Conservation (phyloP, 1,140 invertebrate genomes). For the Proales similis region DNA sequence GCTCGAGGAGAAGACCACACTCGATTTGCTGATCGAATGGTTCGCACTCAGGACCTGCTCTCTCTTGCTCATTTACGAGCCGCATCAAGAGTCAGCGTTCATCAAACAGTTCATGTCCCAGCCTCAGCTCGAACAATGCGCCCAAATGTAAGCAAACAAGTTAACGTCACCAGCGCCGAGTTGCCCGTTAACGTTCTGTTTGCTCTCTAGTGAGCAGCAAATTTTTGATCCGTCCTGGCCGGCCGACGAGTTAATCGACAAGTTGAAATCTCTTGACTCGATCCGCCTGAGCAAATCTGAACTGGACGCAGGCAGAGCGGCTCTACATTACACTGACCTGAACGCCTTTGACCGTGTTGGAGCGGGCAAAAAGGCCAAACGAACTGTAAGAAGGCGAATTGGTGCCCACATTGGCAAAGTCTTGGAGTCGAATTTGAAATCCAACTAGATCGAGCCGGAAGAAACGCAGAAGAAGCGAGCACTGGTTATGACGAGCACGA, state of each 20-base stretch:
- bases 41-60: constrained; percentile 7
- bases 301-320: neutral
- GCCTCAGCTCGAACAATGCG: neutral
- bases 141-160: neutral
- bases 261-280: too few species aligned
- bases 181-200: neutral
- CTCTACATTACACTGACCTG: constrained; percentile 1
- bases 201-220: constrained; percentile 1
- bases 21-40: neutral
- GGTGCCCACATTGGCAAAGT: constrained; percentile 14
- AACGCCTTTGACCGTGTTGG: neutral
- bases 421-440: constrained; percentile 1
- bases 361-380: neutral
- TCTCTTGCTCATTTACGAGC: neutral
- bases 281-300: too few species aligned
- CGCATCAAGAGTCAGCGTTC: neutral
- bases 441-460: neutral
- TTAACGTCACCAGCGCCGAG: neutral
- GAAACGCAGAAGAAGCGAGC: neutral
- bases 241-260: neutral
- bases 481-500: neutral
- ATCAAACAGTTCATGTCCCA: constrained; percentile 6
- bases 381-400: too few species aligned
- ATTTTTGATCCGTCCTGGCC: constrained; percentile 2
- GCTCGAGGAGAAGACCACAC: neutral